Percentiles rank a stretch among this genome's conserved stretches.
phyloP scores from a whole-genome alignment of 2,888 invertebrate genomes.

The Apamea sordens region DNA sequence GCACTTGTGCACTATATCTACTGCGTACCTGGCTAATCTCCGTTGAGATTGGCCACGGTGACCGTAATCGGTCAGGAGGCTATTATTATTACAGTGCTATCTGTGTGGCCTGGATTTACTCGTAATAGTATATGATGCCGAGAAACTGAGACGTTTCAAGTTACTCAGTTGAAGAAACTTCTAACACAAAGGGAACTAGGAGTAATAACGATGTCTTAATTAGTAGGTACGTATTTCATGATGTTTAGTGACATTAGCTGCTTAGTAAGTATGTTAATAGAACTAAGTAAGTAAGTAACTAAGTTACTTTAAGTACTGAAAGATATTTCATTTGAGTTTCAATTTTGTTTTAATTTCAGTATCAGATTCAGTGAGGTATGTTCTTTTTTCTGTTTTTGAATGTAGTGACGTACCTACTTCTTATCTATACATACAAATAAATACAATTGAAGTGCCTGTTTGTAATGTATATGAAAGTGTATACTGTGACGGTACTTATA shows the following conservation, averaged over 20 bases:
- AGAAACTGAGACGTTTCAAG: constrained; percentile 51
- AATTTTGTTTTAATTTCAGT: not conserved
- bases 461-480: not conserved
- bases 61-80: no score
- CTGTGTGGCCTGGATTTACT: no score
- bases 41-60: no score
- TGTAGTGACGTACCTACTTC: not conserved
- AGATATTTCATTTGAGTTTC: not conserved
- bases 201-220: constrained; percentile 27
- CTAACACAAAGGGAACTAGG: constrained; percentile 11
- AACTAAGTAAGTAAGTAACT: no score
- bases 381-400: not conserved
- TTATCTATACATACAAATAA: no score
- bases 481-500: no score
- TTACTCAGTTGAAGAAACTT: constrained; percentile 43
- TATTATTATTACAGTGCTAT: no score
- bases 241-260: not conserved
- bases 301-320: not conserved
- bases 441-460: not conserved
- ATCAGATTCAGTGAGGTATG: not conserved
- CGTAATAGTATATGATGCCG: constrained; percentile 6
- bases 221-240: not conserved
- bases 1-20: no score
- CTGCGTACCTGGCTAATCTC: no score
- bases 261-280: not conserved